phyloP scores from a whole-genome alignment of 2,888 invertebrate genomes.

The Synanthedon tipuliformis region DNA sequence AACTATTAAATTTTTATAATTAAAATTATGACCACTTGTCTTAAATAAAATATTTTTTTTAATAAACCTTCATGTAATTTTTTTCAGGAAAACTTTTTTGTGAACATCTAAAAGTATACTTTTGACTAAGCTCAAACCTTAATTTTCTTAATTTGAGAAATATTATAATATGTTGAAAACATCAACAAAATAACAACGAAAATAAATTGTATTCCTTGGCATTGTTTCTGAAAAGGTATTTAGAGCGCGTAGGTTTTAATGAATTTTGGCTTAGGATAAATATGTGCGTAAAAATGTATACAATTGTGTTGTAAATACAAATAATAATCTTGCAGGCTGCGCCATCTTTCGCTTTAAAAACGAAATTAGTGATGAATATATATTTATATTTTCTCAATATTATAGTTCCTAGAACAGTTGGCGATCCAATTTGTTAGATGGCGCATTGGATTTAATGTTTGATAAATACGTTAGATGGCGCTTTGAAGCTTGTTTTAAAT shows the following conservation, averaged over 20 bases:
- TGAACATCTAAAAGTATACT: too few species aligned
- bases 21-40: too few species aligned
- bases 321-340: not conserved
- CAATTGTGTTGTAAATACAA: not conserved
- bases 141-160: too few species aligned
- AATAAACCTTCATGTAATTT: too few species aligned
- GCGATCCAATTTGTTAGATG: not conserved
- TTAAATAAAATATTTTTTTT: too few species aligned
- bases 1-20: too few species aligned
- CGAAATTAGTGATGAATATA: not conserved
- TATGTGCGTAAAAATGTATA: not conserved
- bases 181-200: not conserved
- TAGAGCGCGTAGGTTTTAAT: not conserved
- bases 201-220: not conserved
- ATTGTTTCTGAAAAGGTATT: not conserved
- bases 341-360: not conserved
- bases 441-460: not conserved
- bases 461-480: not conserved
- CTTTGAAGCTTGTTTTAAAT: too few species aligned
- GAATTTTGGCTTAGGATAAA: not conserved
- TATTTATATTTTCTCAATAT: too few species aligned
- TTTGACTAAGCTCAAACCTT: too few species aligned
- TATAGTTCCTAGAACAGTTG: too few species aligned
- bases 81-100: too few species aligned
- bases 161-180: not conserved